Evolutionary conservation across 2,888 invertebrate genomes (phyloP), one percentile per base, ranked within the genome.

Genomic region (Cyclophora albipunctata): DNA sequence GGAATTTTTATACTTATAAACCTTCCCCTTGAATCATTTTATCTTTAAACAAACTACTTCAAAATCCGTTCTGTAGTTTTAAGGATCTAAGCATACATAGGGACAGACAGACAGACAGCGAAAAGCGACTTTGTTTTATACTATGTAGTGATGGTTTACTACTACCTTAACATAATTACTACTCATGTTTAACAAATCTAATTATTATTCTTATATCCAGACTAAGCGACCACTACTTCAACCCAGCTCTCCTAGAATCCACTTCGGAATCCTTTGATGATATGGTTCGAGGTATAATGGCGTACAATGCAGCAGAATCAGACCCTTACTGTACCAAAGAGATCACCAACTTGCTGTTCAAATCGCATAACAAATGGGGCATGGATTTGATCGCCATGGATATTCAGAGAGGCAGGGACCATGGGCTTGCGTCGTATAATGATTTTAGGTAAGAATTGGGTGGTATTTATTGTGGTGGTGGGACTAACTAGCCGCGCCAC

Each of bases 361-460:
- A 82, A 60, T 82, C 85, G 0, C 62, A 63, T 20, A 84, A 83
- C 59, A 60, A 62, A 34, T 89, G 87, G 84, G 92, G 92, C 0
- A 71, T 91, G 71, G 92, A 93, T 64, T 76, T 93, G 34, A 84
- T 90, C 45, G 89, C 92, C 3, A 90, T 92, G 69, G 92, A 92
- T 59, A 90, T 92, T 52, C 92, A 93, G 67, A 76, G 92, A 45
- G 91, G 92, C 34, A 75, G 92, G 54, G 92, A 93, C 60, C 92
- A 93, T 65, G 92, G 92, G 3, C 71, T 93, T 40, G 91, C 90
- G 0, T 89, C 91, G 2, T 92, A 92, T 71, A 92, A 92, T 64
- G 90, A 90, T 46, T 93, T 91, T 73, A 89, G 93, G 74, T 85
- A 60, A 37, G 35, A 20, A 20, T 20, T 20, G 20, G 20, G 49